These are phyloP conservation scores for Eurystomus glaucurus DNA, from an alignment of 2,797 vertebrate species.

Conservation along the genomic window DNA sequence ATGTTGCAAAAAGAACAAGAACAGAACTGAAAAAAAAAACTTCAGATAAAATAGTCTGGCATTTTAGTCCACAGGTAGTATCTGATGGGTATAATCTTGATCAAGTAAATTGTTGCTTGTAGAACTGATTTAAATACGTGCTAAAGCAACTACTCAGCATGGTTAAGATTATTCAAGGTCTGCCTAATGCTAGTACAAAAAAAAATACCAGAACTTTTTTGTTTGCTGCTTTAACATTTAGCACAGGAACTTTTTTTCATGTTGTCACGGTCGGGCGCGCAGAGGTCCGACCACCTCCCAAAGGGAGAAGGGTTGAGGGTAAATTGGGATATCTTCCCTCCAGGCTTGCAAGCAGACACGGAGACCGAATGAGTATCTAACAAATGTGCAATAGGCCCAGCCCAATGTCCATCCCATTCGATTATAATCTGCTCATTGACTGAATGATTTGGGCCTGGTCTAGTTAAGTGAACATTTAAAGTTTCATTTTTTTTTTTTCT, in stretches of 20 bases:
- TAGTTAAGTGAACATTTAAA: neutral
- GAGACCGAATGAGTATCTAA: too few species aligned
- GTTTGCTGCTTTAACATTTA: neutral
- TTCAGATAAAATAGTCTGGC: neutral
- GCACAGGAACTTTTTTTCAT: neutral
- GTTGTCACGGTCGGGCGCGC: too few species aligned
- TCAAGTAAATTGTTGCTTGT: neutral
- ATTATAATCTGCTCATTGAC: neutral
- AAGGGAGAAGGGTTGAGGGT: too few species aligned
- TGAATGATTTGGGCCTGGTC: neutral
- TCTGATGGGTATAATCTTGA: constrained; percentile 5
- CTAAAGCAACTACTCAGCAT: neutral
- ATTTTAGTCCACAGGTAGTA: neutral
- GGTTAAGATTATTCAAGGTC: neutral
- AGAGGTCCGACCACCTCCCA: too few species aligned
- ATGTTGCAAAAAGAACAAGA: constrained; percentile 38
- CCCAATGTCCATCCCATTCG: neutral
- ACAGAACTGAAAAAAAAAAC: neutral
- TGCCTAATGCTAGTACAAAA: neutral
- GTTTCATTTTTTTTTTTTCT: neutral
- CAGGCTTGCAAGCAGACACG: too few species aligned
- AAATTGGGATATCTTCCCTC: too few species aligned
- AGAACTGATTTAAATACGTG: neutral
- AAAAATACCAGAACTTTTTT: too few species aligned
- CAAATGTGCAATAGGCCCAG: neutral